These are phyloP conservation scores for Chaenogobius annularis DNA, from an alignment of 2,113 vertebrate species.

Conservation along the genomic window DNA sequence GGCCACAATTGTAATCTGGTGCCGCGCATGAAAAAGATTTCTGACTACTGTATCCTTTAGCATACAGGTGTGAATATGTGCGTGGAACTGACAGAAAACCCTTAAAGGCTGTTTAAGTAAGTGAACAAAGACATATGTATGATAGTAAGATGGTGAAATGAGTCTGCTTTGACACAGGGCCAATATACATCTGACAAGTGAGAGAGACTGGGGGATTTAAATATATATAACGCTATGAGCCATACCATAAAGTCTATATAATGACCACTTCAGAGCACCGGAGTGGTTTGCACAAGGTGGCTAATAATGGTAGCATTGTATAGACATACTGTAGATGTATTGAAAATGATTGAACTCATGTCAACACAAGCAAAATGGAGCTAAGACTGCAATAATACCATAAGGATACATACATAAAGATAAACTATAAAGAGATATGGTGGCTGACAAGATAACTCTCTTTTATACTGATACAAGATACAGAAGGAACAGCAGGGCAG, in stretches of 20 bases:
- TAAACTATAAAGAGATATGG: not conserved
- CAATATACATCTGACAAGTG: conserved; percentile 22
- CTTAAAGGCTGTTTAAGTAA: conserved; percentile 39
- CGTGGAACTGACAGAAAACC: conserved; percentile 48
- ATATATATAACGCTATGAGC: conserved; percentile 17
- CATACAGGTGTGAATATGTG: conserved; percentile 41
- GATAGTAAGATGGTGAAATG: conserved; percentile 35
- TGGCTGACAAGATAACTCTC: not conserved
- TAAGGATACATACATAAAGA: not conserved
- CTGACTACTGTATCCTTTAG: conserved; percentile 35
- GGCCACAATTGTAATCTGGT: conserved; percentile 56
- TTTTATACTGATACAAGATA: not conserved
- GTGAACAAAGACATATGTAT: conserved; percentile 40
- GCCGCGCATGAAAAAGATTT: conserved; percentile 41
- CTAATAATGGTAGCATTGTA: not conserved
- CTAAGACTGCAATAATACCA: not conserved
- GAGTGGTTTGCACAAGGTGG: conserved; percentile 12
- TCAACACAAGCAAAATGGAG: not conserved
- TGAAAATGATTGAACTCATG: conserved; percentile 2
- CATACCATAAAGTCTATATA: conserved; percentile 10
- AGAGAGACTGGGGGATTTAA: conserved; percentile 18
- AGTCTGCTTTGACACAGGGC: conserved; percentile 30
- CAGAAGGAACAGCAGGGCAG: not conserved
- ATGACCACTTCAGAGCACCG: conserved; percentile 20
- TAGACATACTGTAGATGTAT: not conserved